Evolutionary conservation across 2,888 invertebrate genomes (phyloP), one percentile per base, ranked within the genome.

Genomic region (Apomyelois bistriatella): DNA sequence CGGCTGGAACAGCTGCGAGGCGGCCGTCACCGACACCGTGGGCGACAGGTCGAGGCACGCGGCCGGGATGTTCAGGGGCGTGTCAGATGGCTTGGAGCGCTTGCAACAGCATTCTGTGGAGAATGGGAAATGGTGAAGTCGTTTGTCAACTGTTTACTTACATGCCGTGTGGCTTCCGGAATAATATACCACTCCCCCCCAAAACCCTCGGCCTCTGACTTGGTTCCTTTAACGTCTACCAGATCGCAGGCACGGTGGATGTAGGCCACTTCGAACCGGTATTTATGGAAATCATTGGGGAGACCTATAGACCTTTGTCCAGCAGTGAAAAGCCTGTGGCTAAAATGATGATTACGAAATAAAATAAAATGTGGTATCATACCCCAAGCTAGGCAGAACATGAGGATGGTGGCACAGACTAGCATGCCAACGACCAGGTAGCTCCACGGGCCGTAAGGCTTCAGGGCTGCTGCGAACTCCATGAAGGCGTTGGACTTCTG

Each of bases 361-460:
- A 22, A 3, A 3, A 22, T 3, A 3, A 22, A 22, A 3, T 22
- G 22, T 22, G 32, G 7, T 16, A 17, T 68, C 86, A 85, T 46
- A 91, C 90, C 94, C 94, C 94, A 94, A 59, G 94, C 88, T 13
- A 94, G 90, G 65, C 94, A 94, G 78, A 94, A 93, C 85, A 94
- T 92, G 64, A 94, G 87, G 38, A 94, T 92, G 9, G 93, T 92
- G 16, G 94, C 94, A 71, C 94, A 94, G 59, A 94, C 91, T 37
- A 94, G 81, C 92, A 94, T 94, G 49, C 94, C 94, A 52, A 94
- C 89, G 76, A 94, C 93, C 36, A 94, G 85, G 70, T 94, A 94
- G 62, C 94, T 94, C 94, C 94, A 94, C 0, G 94, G 94, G 0
- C 94, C 94, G 73, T 94, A 94, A 52, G 93, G 94, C 55, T 93